Conservation (phyloP, 2,113 vertebrate species). For the Raja brachyura region DNA sequence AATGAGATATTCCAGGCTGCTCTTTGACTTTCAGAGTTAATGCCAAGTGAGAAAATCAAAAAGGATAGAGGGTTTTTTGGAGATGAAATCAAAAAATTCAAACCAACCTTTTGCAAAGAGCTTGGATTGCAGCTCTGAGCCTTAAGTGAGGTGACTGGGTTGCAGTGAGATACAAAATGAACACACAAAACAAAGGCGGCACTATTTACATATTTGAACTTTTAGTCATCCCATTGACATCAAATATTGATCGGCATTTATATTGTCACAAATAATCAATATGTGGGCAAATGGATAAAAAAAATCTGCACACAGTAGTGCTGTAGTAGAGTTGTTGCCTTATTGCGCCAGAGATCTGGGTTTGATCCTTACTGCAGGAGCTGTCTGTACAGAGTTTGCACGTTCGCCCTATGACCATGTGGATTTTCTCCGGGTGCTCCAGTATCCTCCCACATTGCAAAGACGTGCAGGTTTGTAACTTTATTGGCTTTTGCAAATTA, state of each 20-base stretch:
- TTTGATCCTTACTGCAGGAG: too few species aligned
- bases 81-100: background rate
- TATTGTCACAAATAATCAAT: background rate
- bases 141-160: background rate
- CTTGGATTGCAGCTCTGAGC: background rate
- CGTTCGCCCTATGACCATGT: too few species aligned
- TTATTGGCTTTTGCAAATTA: too few species aligned
- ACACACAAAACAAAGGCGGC: background rate
- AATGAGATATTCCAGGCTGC: too few species aligned
- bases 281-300: background rate
- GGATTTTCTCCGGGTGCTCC: too few species aligned
- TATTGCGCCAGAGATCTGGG: too few species aligned
- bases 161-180: background rate
- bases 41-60: background rate
- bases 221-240: background rate
- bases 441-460: too few species aligned
- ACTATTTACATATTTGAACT: background rate
- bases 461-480: too few species aligned
- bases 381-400: too few species aligned
- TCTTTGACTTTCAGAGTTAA: background rate
- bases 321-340: too few species aligned
- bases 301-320: too few species aligned
- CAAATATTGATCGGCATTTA: background rate
- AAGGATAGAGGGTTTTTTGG: background rate
- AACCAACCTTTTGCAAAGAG: background rate